Evolutionary conservation across 2,113 vertebrate genomes (phyloP).

Genomic region (Melanostigma gelatinosum): DNA sequence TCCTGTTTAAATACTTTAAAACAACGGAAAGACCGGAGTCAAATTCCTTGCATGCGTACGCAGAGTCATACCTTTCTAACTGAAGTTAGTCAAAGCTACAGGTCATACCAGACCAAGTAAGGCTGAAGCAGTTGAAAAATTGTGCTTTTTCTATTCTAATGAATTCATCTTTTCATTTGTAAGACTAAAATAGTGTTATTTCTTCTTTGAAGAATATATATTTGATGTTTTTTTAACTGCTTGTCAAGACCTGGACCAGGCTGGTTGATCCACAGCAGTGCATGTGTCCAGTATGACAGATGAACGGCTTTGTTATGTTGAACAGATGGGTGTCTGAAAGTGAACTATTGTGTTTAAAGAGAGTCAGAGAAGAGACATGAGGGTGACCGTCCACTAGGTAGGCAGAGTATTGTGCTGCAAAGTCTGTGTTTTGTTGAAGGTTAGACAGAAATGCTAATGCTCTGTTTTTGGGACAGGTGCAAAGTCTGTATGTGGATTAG

Average conservation of each 20-base stretch:
- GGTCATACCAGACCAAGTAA: neutral
- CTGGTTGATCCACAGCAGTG: slow-evolving; percentile 7
- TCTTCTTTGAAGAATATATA: neutral
- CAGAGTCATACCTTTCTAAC: neutral
- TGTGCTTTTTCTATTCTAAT: neutral
- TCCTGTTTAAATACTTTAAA: slow-evolving; percentile 2
- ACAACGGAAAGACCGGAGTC: neutral
- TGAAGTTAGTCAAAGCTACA: neutral
- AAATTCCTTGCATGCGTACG: too few species aligned
- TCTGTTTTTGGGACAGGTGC: slow-evolving; percentile 13
- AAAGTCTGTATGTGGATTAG: neutral
- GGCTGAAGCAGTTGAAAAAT: neutral
- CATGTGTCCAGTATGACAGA: slow-evolving; percentile 21
- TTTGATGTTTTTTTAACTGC: neutral
- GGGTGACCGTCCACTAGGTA: neutral
- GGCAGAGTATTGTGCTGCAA: neutral
- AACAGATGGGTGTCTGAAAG: slow-evolving; percentile 59
- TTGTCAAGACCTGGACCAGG: neutral
- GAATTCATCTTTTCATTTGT: neutral
- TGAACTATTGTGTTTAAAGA: slow-evolving; percentile 24
- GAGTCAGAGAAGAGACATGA: slow-evolving; percentile 14
- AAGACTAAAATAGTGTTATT: neutral
- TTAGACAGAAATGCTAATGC: neutral
- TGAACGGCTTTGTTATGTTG: slow-evolving; percentile 49
- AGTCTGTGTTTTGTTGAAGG: slow-evolving; percentile 33